phyloP scores from a whole-genome alignment of 1,140 invertebrate genomes.

The Zeugodacus cucurbitae region DNA sequence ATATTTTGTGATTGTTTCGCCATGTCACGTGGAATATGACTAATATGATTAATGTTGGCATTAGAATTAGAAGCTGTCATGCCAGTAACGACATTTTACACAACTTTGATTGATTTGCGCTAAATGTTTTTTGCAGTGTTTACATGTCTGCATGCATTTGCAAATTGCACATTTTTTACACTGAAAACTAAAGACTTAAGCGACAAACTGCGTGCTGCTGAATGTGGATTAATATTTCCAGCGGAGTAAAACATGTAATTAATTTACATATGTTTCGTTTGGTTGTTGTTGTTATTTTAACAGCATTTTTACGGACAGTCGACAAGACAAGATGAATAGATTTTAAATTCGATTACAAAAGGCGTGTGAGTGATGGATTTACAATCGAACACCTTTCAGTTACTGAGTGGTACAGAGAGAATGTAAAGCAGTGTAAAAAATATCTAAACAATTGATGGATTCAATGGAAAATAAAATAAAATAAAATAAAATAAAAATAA shows the following conservation, averaged over 20 bases:
- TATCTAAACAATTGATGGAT: too few species aligned
- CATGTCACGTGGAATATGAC: slow-evolving; percentile 3
- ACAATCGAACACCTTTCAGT: not conserved
- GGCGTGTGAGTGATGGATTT: slow-evolving; percentile 28
- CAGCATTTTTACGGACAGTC: not conserved
- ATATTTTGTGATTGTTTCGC: slow-evolving; percentile 27
- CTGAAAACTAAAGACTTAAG: not conserved
- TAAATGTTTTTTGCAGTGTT: slow-evolving; percentile 14
- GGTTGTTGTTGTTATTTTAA: not conserved
- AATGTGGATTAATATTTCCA: not conserved
- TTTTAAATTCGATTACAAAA: slow-evolving; percentile 17
- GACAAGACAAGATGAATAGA: slow-evolving; percentile 22
- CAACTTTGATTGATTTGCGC: slow-evolving; percentile 26
- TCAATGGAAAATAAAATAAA: too few species aligned
- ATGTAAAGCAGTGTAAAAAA: too few species aligned
- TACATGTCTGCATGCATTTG: not conserved
- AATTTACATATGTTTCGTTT: too few species aligned
- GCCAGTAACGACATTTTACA: slow-evolving; percentile 36
- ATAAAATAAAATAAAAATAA: too few species aligned
- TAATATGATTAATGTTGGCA: slow-evolving; percentile 38
- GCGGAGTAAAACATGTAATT: not conserved
- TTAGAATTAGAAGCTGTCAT: slow-evolving; percentile 38
- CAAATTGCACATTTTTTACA: not conserved
- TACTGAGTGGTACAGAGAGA: not conserved
- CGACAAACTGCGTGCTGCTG: not conserved